Evolutionary conservation across 1,140 invertebrate species (phyloP), one percentile per base, ranked within the genome.

Genomic region (Zelostemma sp.): DNA sequence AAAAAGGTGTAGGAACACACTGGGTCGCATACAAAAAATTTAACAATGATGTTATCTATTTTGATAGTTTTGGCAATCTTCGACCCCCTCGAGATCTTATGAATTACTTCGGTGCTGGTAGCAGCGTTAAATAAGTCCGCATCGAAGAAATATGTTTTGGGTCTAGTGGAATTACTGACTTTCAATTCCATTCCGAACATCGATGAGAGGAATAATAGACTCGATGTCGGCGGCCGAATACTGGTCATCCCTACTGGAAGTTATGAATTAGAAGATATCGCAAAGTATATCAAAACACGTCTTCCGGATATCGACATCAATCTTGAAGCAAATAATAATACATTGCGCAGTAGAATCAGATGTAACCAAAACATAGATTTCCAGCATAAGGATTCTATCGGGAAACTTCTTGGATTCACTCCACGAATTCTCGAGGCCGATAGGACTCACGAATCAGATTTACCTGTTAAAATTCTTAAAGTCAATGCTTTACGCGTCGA

Each of bases 261-360:
- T 79, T 61, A 80, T 72, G 80, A 81, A 69, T 57, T 82, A 35
- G 38, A 62, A 31, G 73, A 82, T 62, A 80, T 79, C 25, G 64
- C 70, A 53, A 63, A 51, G 8, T 73, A 59, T 53, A 56, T 70
- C 38, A 18, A 46, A 49, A 18, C 25, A 33, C 16, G 31, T 2
- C 47, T 28, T 28, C 25, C 25, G 25, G 25, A 51, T 35, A 50
- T 69, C 21, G 41, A n/a, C 6, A 14, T 72, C 50, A 25, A 51
- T 45, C 46, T 71, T 12, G 61, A 54, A 16, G 48, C 66, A 18
- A 70, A 70, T 19, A 70, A 60, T 55, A 70, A 70, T 59, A 65
- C 67, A 9, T 57, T 60, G 28, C 35, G 43, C 16, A 25, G 41
- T 43, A 31, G 45, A 40, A 11, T 66, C 31, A 48, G 31, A 12